Evolutionary conservation across 1,140 invertebrate genomes (phyloP), one percentile per base, ranked within the genome.

Genomic region (Bombus affinis): DNA sequence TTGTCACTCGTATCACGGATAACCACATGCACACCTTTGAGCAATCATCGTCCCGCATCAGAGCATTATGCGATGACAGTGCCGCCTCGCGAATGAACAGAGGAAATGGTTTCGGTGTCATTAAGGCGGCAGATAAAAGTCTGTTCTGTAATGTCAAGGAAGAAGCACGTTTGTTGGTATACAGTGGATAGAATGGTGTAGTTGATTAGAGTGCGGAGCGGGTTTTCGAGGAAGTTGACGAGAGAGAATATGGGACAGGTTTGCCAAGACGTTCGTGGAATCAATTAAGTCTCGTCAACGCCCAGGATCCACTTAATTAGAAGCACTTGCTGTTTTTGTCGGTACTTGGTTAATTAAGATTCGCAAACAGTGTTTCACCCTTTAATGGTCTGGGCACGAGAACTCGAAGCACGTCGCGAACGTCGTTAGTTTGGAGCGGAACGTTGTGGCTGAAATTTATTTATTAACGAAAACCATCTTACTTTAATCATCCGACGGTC

Each of bases 211-310:
- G 44, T 32, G 44, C 25, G 73, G n/a, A n/a, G 59, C 47, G 8
- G 71, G 13, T 44, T n/a, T 75, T 35, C 42, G 44, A 13, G 42
- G 32, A 75, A 75, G 73, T 75, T 75, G 73, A 73, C 42, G 42
- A n/a, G n/a, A 44, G 25, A 6, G 42, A 73, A 73, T 44, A 73
- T 73, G 13, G n/a, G 71, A 53, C 44, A 35, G 73, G 22, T 74
- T 35, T 10, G 44, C 18, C 32, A 5, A 53, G 39, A 2, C 44
- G 73, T 75, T 75, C 73, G 73, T 32, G 73, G 73, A 75, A 75
- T 53, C 73, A 53, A 75, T 75, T 75, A 75, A 75, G 73, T 35
- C 73, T 75, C 44, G 42, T 75, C 44, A 75, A 75, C 73, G 73
- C 73, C 44, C 44, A 75, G 44, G 44, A 53, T 35, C 44, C 73